Evolutionary conservation across 1,140 invertebrate genomes (phyloP).

Genomic region (Apis cerana): DNA sequence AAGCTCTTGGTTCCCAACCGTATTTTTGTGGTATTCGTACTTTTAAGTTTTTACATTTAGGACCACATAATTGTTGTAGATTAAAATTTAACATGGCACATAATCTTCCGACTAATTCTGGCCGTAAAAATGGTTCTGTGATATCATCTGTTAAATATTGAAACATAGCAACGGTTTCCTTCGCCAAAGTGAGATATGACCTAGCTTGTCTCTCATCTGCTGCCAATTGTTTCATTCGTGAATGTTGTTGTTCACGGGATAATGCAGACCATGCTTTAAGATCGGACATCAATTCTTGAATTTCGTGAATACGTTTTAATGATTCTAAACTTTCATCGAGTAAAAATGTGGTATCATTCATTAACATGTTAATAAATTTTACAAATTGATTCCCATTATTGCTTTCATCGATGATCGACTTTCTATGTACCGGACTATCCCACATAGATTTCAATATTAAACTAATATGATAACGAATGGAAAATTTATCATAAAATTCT

Average conservation of each 20-base stretch:
- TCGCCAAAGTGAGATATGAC: constrained; percentile 96
- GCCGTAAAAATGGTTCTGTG: constrained; percentile 94
- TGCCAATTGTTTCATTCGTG: constrained; percentile 88
- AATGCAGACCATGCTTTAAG: constrained; percentile 85
- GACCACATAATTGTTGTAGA: constrained; percentile 97
- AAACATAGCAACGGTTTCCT: constrained; percentile 99
- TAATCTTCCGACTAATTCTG: constrained; percentile 95
- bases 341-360: constrained; percentile 99
- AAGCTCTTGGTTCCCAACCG: constrained; percentile 95
- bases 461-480: constrained; percentile 98
- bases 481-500: constrained; percentile 99
- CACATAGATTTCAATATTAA: constrained; percentile 96
- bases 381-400: constrained; percentile 96
- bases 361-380: constrained; percentile 99
- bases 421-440: constrained; percentile 86
- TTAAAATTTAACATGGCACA: constrained; percentile 99
- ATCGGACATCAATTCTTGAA: constrained; percentile 93
- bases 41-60: constrained; percentile 98
- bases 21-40: constrained; percentile 97
- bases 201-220: constrained; percentile 97
- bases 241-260: constrained; percentile 88
- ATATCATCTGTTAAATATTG: constrained; percentile 98
- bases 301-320: constrained; percentile 96
- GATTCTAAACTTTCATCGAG: constrained; percentile 97
- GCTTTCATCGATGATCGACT: constrained; percentile 91